Conservation (phyloP, 2,113 vertebrate species). For the Barbus barbus region DNA sequence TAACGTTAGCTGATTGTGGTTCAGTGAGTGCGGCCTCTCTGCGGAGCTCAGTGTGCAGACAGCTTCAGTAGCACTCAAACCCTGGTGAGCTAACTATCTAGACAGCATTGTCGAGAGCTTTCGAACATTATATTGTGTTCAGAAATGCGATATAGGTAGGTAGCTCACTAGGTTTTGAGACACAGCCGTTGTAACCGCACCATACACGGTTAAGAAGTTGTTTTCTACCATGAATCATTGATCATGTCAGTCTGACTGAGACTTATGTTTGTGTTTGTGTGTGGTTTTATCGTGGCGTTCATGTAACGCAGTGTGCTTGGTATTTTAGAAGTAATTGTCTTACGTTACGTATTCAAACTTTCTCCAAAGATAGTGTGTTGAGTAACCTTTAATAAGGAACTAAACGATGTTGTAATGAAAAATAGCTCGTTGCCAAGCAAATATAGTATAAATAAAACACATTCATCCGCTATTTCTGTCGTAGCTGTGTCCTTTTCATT, state of each 20-base stretch:
- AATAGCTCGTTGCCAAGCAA: not conserved
- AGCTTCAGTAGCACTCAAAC: not conserved
- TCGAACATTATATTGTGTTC: not conserved
- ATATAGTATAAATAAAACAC: too few species aligned
- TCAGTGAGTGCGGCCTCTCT: conserved; percentile 13
- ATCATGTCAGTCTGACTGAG: not conserved
- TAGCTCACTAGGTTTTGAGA: not conserved
- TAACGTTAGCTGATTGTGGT: not conserved
- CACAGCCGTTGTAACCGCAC: not conserved
- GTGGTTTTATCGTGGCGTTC: not conserved
- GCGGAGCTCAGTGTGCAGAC: conserved; percentile 8
- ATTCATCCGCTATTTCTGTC: not conserved
- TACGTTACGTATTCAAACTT: not conserved
- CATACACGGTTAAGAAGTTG: not conserved
- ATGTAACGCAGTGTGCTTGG: not conserved
- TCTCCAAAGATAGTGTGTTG: not conserved
- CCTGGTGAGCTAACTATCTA: not conserved
- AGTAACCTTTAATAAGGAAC: not conserved
- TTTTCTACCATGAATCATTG: not conserved
- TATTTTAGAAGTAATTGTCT: not conserved
- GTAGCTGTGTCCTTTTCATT: not conserved
- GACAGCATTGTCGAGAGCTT: not conserved
- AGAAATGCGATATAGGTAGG: not conserved
- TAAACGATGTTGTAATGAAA: not conserved
- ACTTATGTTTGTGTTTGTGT: not conserved